Evolutionary conservation across 2,797 vertebrate genomes (phyloP).

Genomic region (Notolabrus celidotus): DNA sequence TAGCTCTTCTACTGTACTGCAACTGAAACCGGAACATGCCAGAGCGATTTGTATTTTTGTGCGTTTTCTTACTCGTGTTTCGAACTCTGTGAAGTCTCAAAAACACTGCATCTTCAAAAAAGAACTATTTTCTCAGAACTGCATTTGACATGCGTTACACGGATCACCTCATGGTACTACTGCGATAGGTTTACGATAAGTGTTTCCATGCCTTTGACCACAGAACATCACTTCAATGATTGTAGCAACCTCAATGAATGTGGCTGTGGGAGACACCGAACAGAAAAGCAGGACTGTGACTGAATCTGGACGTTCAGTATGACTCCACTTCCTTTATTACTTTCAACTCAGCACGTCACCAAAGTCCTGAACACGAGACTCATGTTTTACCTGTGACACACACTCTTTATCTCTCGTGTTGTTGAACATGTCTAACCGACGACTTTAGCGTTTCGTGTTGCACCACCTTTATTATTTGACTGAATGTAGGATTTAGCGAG

Average conservation of each 20-base stretch:
- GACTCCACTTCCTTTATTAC: no score
- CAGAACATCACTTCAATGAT: conserved; percentile 39
- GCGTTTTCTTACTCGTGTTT: conserved; percentile 49
- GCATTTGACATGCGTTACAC: conserved; percentile 33
- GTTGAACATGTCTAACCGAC: not conserved
- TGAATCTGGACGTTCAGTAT: no score
- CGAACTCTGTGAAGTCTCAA: conserved; percentile 9
- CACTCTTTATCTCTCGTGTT: not conserved
- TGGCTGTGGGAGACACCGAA: conserved; percentile 40
- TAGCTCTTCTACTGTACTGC: conserved; percentile 47
- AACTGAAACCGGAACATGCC: conserved; percentile 21
- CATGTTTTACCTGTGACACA: not conserved
- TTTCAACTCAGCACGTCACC: not conserved
- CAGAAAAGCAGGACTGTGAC: not conserved
- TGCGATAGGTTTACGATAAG: conserved; percentile 38
- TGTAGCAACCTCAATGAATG: conserved; percentile 54
- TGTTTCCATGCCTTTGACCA: conserved; percentile 35
- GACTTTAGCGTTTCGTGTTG: no score
- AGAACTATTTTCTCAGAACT: conserved; percentile 47
- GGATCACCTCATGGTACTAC: conserved; percentile 38
- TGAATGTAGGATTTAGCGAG: no score
- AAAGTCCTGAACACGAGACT: not conserved
- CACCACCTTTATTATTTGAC: no score
- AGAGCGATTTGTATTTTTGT: conserved; percentile 60
- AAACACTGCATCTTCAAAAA: conserved; percentile 34